Evolutionary conservation across 35 echinoderm and acorn worm genomes (phyloP).

Genomic region (Stichopus chloronotus): DNA sequence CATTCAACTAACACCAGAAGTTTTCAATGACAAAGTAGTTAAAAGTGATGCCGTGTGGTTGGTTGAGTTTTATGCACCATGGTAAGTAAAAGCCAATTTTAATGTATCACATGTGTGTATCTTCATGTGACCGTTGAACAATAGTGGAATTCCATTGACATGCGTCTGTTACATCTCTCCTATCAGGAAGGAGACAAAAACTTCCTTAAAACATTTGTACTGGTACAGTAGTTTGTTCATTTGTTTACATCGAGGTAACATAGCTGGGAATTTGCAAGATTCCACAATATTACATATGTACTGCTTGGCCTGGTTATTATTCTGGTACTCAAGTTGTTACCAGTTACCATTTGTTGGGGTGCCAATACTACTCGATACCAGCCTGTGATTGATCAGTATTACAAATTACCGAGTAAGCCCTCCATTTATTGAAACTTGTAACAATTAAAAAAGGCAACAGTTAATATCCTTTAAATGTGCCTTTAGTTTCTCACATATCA

Average conservation of each 20-base stretch:
- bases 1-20: slow-evolving; percentile 71
- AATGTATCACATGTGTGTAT: background rate
- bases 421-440: no score
- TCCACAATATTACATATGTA: no score
- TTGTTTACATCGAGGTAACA: background rate
- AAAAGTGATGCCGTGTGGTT: slow-evolving; percentile 90
- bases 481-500: no score
- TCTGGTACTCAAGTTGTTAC: no score
- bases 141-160: background rate
- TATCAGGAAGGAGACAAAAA: background rate
- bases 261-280: background rate
- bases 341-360: no score
- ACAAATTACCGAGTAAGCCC: no score
- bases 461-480: no score
- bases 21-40: slow-evolving; percentile 84
- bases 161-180: background rate
- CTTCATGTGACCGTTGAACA: background rate
- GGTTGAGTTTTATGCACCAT: slow-evolving; percentile 96
- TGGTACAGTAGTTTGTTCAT: background rate
- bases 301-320: no score
- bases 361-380: no score
- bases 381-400: no score
- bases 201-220: background rate
- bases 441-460: no score
- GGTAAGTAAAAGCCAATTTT: slow-evolving; percentile 70